Percentiles rank a stretch among this genome's conserved stretches.
Evolutionary conservation across 2,888 invertebrate species (phyloP).

Genomic region (Mantis religiosa): DNA sequence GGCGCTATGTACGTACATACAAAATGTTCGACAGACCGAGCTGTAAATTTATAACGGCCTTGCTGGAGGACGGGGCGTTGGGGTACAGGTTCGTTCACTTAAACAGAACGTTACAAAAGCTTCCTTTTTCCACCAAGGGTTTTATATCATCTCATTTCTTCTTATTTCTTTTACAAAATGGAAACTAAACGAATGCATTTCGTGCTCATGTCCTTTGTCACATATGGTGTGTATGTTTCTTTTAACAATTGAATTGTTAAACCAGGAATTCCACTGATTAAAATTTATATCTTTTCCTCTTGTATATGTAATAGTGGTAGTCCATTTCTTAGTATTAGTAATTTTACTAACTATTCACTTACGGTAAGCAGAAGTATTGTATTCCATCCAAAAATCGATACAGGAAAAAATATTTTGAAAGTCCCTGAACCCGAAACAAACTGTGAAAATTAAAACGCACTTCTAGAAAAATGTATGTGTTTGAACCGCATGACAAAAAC

Average conservation of each 20-base stretch:
- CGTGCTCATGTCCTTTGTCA: neutral
- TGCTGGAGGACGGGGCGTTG: neutral
- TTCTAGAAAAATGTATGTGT: too few species aligned
- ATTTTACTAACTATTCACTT: too few species aligned
- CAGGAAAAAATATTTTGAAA: too few species aligned
- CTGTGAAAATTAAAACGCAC: too few species aligned
- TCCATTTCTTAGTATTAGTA: too few species aligned
- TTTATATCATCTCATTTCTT: neutral
- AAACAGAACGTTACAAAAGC: neutral
- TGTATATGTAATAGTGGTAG: too few species aligned
- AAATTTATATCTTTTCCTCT: too few species aligned
- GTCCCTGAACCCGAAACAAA: too few species aligned
- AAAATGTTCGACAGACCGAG: neutral
- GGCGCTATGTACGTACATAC: neutral
- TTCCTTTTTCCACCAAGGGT: neutral
- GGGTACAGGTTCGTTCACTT: neutral
- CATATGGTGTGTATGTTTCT: neutral
- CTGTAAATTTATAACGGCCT: neutral
- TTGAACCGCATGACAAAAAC: too few species aligned
- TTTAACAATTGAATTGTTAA: neutral
- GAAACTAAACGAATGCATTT: neutral
- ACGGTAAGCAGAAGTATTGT: too few species aligned
- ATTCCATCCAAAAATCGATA: too few species aligned
- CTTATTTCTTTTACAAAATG: neutral
- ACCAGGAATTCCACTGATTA: too few species aligned